Conservation (phyloP, 2,113 vertebrate species). For the Notothenia coriiceps region DNA sequence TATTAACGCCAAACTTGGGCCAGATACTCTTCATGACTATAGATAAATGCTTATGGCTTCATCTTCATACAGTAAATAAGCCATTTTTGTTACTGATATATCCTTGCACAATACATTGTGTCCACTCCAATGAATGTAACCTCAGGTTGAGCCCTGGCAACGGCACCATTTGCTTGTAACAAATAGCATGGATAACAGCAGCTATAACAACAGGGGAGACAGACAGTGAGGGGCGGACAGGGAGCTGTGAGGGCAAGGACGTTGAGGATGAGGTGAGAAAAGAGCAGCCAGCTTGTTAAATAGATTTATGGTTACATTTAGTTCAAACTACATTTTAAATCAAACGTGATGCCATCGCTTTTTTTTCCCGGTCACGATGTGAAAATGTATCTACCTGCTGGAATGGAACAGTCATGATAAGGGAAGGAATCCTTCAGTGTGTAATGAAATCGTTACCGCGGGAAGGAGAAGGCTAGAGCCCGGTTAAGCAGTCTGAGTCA, state of each 20-base stretch:
- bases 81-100: conserved; percentile 19
- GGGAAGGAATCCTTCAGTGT: conserved; percentile 10
- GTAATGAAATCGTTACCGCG: conserved; percentile 43
- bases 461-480: conserved; percentile 28
- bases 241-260: conserved; percentile 30
- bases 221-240: neutral
- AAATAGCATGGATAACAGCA: conserved; percentile 31
- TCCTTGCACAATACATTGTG: neutral
- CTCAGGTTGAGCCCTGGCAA: conserved; percentile 32
- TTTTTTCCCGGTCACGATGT: neutral
- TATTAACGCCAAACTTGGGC: neutral
- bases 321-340: neutral
- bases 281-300: neutral
- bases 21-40: neutral
- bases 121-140: conserved; percentile 3
- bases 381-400: neutral
- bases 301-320: neutral
- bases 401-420: conserved; percentile 3
- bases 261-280: conserved; percentile 8
- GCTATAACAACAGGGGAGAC: conserved; percentile 30
- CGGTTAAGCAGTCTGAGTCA: conserved; percentile 57
- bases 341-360: neutral
- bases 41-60: neutral
- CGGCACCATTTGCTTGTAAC: conserved; percentile 31
- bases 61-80: neutral